A percentile compares a stretch with the other conserved stretches of the same genome.
Conservation (phyloP, 2,888 invertebrate genomes). For the Philopedon plagiatum region DNA sequence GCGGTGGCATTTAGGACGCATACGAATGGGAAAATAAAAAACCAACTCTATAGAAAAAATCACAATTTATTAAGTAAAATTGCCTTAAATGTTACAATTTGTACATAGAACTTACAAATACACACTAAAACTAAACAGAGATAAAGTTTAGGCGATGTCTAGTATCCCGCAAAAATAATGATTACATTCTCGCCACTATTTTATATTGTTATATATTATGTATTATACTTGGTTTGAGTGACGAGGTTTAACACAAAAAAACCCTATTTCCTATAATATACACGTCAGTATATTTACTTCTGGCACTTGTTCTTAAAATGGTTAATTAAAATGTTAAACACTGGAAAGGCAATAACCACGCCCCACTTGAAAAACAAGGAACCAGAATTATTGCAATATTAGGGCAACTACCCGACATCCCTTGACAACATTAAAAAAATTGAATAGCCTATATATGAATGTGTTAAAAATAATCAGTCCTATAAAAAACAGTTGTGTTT, state of each 20-base stretch:
- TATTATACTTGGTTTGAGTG: background rate
- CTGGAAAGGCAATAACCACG: background rate
- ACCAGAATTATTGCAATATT: slow-evolving; percentile 23
- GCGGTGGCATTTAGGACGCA: too few relatives aligned
- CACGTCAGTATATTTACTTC: slow-evolving; percentile 7
- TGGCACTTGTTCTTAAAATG: background rate
- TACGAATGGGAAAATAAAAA: slow-evolving; percentile 7
- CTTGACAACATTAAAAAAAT: slow-evolving; percentile 17
- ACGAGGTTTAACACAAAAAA: background rate
- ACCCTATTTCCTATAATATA: slow-evolving; percentile 4
- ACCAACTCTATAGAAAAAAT: slow-evolving; percentile 47
- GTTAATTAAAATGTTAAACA: background rate
- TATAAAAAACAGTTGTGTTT: slow-evolving; percentile 24
- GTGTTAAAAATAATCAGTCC: slow-evolving; percentile 53
- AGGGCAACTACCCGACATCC: slow-evolving; percentile 31
- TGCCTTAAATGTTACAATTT: slow-evolving; percentile 60
- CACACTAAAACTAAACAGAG: slow-evolving; percentile 54
- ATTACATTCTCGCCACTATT: slow-evolving; percentile 6
- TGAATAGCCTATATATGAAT: slow-evolving; percentile 39
- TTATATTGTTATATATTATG: background rate
- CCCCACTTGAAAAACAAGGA: background rate
- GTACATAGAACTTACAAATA: slow-evolving; percentile 59
- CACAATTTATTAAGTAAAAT: slow-evolving; percentile 60
- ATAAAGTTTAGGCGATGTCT: slow-evolving; percentile 49
- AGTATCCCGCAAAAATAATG: slow-evolving; percentile 23